Conservation (phyloP, 2,797 vertebrate genomes). For the Tangara arthus region DNA sequence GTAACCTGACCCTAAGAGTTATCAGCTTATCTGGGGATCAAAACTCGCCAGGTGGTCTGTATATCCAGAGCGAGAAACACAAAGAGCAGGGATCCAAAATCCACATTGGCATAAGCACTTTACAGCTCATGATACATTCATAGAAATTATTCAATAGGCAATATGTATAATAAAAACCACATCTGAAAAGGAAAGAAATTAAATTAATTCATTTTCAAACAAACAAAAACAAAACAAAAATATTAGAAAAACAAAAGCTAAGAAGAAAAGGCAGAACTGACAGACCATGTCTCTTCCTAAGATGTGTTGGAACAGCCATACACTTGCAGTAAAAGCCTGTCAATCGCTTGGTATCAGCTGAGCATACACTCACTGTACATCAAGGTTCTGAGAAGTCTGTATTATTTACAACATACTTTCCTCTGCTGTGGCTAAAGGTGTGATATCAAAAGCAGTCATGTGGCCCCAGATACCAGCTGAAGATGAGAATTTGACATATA, state of each 20-base stretch:
- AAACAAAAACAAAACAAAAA: background rate
- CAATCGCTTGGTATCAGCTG: background rate
- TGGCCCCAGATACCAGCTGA: background rate
- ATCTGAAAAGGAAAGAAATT: background rate
- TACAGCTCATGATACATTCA: background rate
- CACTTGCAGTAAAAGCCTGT: background rate
- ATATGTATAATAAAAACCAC: background rate
- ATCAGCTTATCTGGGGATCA: background rate
- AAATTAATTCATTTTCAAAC: background rate
- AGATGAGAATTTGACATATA: background rate
- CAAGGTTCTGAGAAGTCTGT: background rate
- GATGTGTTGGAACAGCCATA: background rate
- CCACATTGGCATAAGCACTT: background rate
- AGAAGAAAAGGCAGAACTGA: background rate
- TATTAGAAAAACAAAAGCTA: too few species aligned
- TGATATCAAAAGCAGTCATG: slow-evolving; percentile 13
- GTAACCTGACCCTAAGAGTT: background rate
- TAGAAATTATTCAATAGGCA: background rate
- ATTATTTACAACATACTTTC: background rate
- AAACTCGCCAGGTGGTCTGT: background rate
- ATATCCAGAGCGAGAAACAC: background rate
- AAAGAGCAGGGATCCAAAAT: background rate
- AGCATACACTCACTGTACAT: background rate
- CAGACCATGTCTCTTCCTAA: background rate
- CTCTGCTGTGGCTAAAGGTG: slow-evolving; percentile 15